Evolutionary conservation across 2,888 invertebrate genomes (phyloP), one percentile per base, ranked within the genome.

Genomic region (Sesia apiformis): DNA sequence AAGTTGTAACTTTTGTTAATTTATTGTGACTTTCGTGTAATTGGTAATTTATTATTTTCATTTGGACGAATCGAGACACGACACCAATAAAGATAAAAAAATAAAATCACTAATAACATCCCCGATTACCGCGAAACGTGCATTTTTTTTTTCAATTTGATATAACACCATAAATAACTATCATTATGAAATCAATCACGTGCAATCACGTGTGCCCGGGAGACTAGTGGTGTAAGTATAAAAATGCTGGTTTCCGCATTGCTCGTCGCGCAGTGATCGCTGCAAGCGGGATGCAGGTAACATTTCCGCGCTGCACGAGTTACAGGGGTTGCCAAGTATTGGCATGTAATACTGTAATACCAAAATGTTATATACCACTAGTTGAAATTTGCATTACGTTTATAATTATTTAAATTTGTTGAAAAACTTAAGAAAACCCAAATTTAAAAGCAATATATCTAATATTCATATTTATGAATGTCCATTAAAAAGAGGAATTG

Each of bases 181-280:
- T 2, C 23, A 23, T 23, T 23, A 23, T 23, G 23, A 23, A 23
- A 23, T 23, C 23, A 23, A 23, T 23, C 23, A n/a, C n/a, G n/a
- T 43, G 43, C 7, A 4, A n/a, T 43, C 43, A 1, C 0, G 3
- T 43, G 43, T n/a, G 4, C 8, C n/a, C 43, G 8, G 43, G 8
- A 43, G n/a, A 43, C 8, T 43, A n/a, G n/a, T 43, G n/a, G 43
- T n/a, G 43, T 4, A 43, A 46, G 46, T 7, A 46, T 46, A 46
- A 46, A 46, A 46, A 46, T 46, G 46, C 23, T 65, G 23, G 74
- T 74, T 81, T 82, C 81, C 82, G 81, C 79, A 80, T 81, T 76
- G 81, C 76, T 53, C 53, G 55, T 54, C 6, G 56, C 56, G 56
- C 55, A 55, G 56, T 53, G 58, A 54, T 56, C 53, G 63, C 63